A percentile compares a stretch with the other conserved stretches of the same genome.
These are phyloP conservation scores for Okapia johnstoni DNA, from an alignment of 2,113 vertebrate species.

Conservation along the genomic window DNA sequence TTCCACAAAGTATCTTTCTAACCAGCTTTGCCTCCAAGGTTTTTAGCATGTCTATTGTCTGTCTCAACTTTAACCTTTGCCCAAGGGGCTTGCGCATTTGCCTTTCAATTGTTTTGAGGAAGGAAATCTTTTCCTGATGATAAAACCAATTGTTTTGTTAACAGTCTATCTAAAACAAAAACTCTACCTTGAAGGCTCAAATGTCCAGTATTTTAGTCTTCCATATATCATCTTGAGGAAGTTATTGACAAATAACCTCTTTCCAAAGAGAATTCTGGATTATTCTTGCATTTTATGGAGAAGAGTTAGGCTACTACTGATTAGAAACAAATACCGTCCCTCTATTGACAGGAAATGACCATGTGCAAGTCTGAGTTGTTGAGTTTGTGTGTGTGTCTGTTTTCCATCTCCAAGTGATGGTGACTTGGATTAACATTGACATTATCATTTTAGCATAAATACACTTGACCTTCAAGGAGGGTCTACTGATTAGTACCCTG, in stretches of 20 bases:
- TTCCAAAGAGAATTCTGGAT: neutral
- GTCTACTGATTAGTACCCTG: conserved; percentile 17
- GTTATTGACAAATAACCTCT: neutral
- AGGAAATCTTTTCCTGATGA: neutral
- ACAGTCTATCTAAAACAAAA: neutral
- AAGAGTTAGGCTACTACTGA: neutral
- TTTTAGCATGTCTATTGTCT: neutral
- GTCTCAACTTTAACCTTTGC: neutral
- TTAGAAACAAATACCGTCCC: neutral
- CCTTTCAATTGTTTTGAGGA: neutral
- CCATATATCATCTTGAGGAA: neutral
- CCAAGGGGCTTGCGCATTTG: neutral
- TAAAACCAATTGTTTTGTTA: conserved; percentile 30
- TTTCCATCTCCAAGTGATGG: neutral
- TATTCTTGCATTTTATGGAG: neutral
- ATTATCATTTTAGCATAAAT: conserved; percentile 25
- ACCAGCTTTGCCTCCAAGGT: neutral
- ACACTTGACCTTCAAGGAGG: neutral
- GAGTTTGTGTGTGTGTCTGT: neutral
- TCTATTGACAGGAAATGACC: neutral
- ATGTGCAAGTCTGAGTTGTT: neutral
- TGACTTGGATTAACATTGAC: conserved; percentile 42
- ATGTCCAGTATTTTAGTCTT: neutral
- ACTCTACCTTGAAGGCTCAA: neutral
- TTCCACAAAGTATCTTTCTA: neutral